Evolutionary conservation across 1,140 invertebrate genomes (phyloP).

Genomic region (Aradophagus sp.): DNA sequence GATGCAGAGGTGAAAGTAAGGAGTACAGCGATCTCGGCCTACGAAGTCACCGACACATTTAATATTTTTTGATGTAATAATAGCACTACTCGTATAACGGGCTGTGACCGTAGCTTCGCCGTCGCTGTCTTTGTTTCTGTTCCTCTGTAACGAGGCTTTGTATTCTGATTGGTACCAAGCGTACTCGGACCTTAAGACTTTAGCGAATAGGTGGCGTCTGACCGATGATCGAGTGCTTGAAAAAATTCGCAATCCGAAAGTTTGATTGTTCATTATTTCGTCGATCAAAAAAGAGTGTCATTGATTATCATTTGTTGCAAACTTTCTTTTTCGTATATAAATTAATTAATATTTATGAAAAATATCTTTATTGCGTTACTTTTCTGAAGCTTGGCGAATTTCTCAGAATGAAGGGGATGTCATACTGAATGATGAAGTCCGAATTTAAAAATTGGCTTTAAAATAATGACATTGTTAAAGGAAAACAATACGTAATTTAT

Average conservation of each 20-base stretch:
- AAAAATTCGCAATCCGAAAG: conserved; percentile 21
- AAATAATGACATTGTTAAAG: no score
- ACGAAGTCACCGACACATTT: conserved; percentile 46
- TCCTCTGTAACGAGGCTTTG: conserved; percentile 57
- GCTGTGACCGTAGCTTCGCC: conserved; percentile 50
- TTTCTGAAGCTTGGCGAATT: no score
- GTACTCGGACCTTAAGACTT: conserved; percentile 40
- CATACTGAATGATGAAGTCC: no score
- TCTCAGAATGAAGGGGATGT: no score
- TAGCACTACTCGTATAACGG: conserved; percentile 44
- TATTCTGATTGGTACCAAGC: conserved; percentile 35
- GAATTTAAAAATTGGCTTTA: no score
- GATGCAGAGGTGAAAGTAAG: conserved; percentile 52
- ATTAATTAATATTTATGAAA: no score
- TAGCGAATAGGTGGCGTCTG: conserved; percentile 2
- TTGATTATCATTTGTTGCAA: neutral
- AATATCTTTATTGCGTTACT: no score
- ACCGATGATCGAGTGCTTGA: neutral
- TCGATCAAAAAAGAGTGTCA: neutral
- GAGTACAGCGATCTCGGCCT: conserved; percentile 31
- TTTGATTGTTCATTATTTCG: conserved; percentile 25
- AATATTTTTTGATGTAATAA: conserved; percentile 40
- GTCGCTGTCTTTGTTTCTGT: conserved; percentile 55
- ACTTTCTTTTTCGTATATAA: neutral
- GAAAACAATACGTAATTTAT: no score